Conservation (phyloP, 2,113 vertebrate genomes). For the Bubo scandiacus region DNA sequence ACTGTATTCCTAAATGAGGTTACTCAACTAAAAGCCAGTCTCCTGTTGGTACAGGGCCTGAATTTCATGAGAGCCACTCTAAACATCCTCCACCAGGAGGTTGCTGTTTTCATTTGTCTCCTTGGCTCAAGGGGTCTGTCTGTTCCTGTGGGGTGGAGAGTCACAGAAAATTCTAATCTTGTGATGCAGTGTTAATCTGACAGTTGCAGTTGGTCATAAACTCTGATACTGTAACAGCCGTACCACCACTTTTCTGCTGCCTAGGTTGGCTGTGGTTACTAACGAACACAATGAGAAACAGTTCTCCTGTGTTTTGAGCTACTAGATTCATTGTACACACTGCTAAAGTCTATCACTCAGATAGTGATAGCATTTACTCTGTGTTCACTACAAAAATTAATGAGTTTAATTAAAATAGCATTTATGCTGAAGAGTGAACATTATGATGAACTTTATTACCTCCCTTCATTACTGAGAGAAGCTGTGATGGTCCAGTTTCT, state of each 20-base stretch:
- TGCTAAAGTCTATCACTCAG: background rate
- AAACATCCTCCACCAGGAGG: background rate
- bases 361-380: background rate
- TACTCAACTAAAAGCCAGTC: background rate
- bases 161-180: background rate
- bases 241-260: background rate
- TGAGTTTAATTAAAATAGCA: background rate
- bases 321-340: background rate
- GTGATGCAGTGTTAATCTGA: background rate
- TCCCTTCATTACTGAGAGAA: background rate
- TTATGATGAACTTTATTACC: background rate
- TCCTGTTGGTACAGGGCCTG: background rate
- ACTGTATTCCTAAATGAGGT: background rate
- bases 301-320: background rate
- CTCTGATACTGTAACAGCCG: background rate
- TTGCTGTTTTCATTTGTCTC: background rate
- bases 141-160: background rate
- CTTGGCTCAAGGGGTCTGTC: background rate
- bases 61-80: background rate
- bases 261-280: background rate
- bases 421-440: background rate
- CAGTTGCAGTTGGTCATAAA: background rate
- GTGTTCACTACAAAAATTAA: background rate
- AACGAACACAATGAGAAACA: background rate
- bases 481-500: background rate